Evolutionary conservation across 2,888 invertebrate species (phyloP), one percentile per base, ranked within the genome.

Genomic region (Spilarctia lutea): DNA sequence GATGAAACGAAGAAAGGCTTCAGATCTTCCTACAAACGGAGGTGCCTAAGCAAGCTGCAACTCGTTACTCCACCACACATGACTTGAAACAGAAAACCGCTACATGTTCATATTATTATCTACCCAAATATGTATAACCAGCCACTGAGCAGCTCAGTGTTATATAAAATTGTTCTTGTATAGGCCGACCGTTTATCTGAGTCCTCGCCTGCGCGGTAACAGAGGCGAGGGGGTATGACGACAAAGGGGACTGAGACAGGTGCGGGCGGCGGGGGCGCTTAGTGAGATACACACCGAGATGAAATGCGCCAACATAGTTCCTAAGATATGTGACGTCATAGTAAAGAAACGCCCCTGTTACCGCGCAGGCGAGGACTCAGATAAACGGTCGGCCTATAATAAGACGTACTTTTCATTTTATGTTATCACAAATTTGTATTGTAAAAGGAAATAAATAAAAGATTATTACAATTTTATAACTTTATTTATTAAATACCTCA

Each of bases 401-500:
- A 45, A 16, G 16, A 16, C 16, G 60, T 60, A 30, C 6, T 8
- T 60, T 16, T 8, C 18, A 20, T 6, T 60, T 2, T 13, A n/a
- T 60, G 13, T 27, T 27, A 27, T 60, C 7, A 56, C n/a, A 60
- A 60, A 3, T 16, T 13, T 30, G 30, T 30, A 63, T 72, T 67
- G 30, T 56, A 39, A 45, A 30, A 11, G 11, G 60, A 30, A n/a
- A 65, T 13, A 33, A 65, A 8, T 6, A 66, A 74, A 74, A 74
- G 67, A 74, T 71, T 45, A 70, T 68, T 69, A 76, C 63, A 68
- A 27, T 78, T 80, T 80, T 67, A 77, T 79, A 72, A 72, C 48
- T 83, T 82, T 82, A 85, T 84, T 85, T 89, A 89, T 88, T 87
- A 83, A 87, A 90, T 90, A 90, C 90, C 89, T 86, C 82, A 83